Percentiles rank a stretch among this genome's conserved stretches.
These are phyloP conservation scores for Rhinolophus sinicus DNA, from an alignment of 2,113 vertebrate species.

Conservation along the genomic window DNA sequence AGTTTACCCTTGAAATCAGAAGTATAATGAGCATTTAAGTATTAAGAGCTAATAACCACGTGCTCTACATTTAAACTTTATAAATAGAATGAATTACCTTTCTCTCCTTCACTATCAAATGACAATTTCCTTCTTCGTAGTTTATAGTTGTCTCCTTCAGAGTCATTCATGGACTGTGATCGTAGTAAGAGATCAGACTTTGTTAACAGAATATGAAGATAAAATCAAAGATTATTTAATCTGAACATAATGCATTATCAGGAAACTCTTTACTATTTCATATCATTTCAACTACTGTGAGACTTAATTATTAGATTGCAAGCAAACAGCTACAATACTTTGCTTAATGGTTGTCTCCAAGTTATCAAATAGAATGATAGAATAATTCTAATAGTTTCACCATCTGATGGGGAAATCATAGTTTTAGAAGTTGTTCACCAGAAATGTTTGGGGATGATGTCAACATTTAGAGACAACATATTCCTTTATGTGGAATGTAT, in stretches of 20 bases:
- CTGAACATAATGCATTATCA: slow-evolving; percentile 63
- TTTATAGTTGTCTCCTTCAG: slow-evolving; percentile 90
- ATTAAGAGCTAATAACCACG: neutral
- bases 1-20: slow-evolving; percentile 17
- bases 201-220: slow-evolving; percentile 81
- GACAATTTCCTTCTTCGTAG: slow-evolving; percentile 92
- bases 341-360: slow-evolving; percentile 54
- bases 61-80: slow-evolving; percentile 68
- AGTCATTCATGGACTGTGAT: slow-evolving; percentile 88
- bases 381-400: slow-evolving; percentile 54
- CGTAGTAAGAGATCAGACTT: slow-evolving; percentile 86
- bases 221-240: slow-evolving; percentile 79
- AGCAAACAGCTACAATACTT: slow-evolving; percentile 30
- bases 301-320: slow-evolving; percentile 50
- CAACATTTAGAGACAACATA: slow-evolving; percentile 42
- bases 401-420: slow-evolving; percentile 56
- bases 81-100: slow-evolving; percentile 88
- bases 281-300: slow-evolving; percentile 62
- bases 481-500: neutral
- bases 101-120: slow-evolving; percentile 91
- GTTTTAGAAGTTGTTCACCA: slow-evolving; percentile 34
- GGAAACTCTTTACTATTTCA: slow-evolving; percentile 65
- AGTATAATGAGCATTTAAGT: neutral
- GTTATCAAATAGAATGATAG: slow-evolving; percentile 33
- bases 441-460: slow-evolving; percentile 35